A percentile compares a stretch with the other conserved stretches of the same genome.
Conservation (phyloP, 64 coral and sea anemone species). For the Orbicella faveolata region DNA sequence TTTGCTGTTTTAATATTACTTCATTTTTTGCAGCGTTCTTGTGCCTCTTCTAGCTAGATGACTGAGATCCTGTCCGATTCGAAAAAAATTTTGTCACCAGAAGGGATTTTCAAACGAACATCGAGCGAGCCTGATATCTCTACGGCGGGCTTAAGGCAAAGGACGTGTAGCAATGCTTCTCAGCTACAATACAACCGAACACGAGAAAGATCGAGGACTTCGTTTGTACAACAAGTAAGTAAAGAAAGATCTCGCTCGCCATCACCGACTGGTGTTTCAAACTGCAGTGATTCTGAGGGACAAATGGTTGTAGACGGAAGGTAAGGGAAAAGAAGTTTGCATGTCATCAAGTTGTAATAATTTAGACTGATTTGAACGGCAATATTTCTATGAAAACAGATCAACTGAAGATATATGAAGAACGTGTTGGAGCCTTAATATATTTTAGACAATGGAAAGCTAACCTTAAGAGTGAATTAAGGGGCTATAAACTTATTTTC, state of each 20-base stretch:
- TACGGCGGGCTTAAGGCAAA: slow-evolving; percentile 13
- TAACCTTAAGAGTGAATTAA: not conserved
- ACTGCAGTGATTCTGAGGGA: not conserved
- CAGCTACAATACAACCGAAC: slow-evolving; percentile 29
- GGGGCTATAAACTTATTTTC: not conserved
- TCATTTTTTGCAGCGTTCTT: not conserved
- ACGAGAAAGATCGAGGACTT: slow-evolving; percentile 18
- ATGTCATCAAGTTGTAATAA: not conserved
- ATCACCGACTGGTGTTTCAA: not conserved
- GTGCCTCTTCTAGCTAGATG: not conserved
- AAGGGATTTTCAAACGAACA: slow-evolving; percentile 13
- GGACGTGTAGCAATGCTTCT: slow-evolving; percentile 62
- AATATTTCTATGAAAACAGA: not conserved
- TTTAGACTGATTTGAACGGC: not conserved
- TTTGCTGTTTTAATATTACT: not conserved
- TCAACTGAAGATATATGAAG: not conserved
- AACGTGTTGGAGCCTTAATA: not conserved
- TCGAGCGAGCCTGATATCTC: slow-evolving; percentile 62
- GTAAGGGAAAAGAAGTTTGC: not conserved
- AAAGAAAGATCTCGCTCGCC: slow-evolving; percentile 11
- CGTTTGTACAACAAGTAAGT: not conserved
- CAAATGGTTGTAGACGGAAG: slow-evolving; percentile 22
- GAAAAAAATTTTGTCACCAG: slow-evolving; percentile 19
- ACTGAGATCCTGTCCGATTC: slow-evolving; percentile 37
- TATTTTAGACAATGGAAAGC: not conserved